These are phyloP conservation scores for Phymatocera aterrima DNA, from an alignment of 2,888 invertebrate genomes.

Conservation along the genomic window DNA sequence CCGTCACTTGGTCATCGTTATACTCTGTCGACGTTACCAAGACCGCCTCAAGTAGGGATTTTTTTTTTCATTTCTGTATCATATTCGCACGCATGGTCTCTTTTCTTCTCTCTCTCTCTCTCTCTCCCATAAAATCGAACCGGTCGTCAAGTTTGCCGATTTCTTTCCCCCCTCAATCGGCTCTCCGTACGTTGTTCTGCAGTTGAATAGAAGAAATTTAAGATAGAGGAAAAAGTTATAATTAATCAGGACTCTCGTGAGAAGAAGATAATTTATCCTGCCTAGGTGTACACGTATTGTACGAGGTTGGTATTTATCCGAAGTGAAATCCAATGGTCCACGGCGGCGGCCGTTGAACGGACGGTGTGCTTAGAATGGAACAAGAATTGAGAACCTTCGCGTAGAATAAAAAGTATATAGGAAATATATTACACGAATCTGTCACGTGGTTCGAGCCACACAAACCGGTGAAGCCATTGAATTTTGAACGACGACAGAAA, in stretches of 20 bases:
- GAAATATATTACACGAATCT: constrained; percentile 45
- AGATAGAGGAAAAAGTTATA: too few relatives aligned
- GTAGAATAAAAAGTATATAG: constrained; percentile 40
- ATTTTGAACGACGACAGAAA: constrained; percentile 46
- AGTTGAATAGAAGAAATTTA: not conserved
- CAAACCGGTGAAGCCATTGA: constrained; percentile 38
- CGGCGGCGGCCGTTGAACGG: not conserved
- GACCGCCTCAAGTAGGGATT: not conserved
- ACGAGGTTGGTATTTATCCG: not conserved
- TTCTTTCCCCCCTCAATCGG: not conserved
- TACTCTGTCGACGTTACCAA: constrained; percentile 48
- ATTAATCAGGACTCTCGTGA: not conserved
- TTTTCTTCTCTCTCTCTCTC: not conserved
- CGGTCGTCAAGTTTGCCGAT: not conserved
- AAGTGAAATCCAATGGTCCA: constrained; percentile 21
- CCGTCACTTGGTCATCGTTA: constrained; percentile 53
- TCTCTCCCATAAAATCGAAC: not conserved
- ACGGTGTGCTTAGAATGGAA: not conserved
- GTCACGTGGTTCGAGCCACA: constrained; percentile 40
- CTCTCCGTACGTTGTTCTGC: not conserved
- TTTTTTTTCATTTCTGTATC: not conserved
- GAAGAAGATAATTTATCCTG: not conserved
- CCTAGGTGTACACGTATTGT: not conserved
- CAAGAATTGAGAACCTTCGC: constrained; percentile 38
- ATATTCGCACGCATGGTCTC: not conserved